Evolutionary conservation across 2,113 vertebrate species (phyloP).

Genomic region (Maccullochella peelii): DNA sequence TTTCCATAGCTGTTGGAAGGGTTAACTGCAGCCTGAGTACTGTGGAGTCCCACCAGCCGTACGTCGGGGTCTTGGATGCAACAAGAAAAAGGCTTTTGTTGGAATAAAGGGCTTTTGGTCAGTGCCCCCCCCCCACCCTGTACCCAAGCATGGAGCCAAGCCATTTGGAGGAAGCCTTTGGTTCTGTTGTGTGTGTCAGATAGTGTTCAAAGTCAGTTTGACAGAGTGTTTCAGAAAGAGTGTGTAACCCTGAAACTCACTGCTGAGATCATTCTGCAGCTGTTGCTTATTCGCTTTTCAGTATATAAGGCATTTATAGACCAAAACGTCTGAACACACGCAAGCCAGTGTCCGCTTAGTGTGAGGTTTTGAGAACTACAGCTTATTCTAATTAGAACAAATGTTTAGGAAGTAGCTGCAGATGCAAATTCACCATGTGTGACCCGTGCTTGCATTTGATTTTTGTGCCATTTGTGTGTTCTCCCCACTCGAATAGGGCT

Average conservation of each 20-base stretch:
- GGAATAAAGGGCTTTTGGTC: conserved; percentile 36
- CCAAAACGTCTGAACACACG: conserved; percentile 39
- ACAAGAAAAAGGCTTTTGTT: conserved; percentile 78
- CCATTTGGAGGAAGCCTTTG: conserved; percentile 62
- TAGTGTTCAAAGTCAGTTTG: conserved; percentile 71
- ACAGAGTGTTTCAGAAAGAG: conserved; percentile 52
- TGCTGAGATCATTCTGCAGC: conserved; percentile 77
- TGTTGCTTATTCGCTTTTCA: conserved; percentile 72
- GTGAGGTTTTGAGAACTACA: conserved; percentile 22
- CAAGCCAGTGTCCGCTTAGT: conserved; percentile 26
- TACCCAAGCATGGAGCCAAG: conserved; percentile 60
- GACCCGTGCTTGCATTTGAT: conserved; percentile 9
- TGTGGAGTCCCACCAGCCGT: conserved; percentile 49
- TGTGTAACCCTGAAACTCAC: conserved; percentile 56
- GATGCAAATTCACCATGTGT: conserved; percentile 11
- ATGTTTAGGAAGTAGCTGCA: conserved; percentile 19
- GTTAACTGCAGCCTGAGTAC: conserved; percentile 57
- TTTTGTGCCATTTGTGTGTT: background rate
- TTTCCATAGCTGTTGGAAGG: conserved; percentile 60
- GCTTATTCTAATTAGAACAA: conserved; percentile 33
- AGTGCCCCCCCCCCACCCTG: background rate
- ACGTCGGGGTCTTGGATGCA: conserved; percentile 55
- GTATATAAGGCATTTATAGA: conserved; percentile 66
- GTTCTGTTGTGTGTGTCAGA: conserved; percentile 59
- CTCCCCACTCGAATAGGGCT: background rate